Percentiles rank a stretch among this genome's conserved stretches.
These are phyloP conservation scores for Aphaenogaster ashmeadi DNA, from an alignment of 1,140 invertebrate species.

Conservation along the genomic window DNA sequence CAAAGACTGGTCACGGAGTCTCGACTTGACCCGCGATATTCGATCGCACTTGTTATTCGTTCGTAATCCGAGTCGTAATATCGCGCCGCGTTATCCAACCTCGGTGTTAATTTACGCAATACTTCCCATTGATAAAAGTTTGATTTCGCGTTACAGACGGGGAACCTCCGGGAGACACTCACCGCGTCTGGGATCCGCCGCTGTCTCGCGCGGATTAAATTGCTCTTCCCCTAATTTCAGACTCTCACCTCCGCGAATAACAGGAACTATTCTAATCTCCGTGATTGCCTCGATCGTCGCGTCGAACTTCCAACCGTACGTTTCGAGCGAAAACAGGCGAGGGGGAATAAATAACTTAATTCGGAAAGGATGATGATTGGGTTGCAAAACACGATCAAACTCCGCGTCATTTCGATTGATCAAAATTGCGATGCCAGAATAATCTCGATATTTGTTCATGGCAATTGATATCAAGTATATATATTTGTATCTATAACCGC, in stretches of 20 bases:
- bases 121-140: constrained; percentile 19
- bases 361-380: background rate
- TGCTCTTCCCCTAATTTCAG: constrained; percentile 40
- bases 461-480: background rate
- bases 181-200: background rate
- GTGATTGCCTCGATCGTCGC: constrained; percentile 24
- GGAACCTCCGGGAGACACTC: background rate
- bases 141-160: background rate
- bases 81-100: constrained; percentile 43
- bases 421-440: background rate
- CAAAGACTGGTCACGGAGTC: constrained; percentile 28
- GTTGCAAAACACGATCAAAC: background rate
- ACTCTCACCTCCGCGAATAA: constrained; percentile 10
- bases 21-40: constrained; percentile 60
- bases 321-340: background rate
- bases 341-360: constrained; percentile 33
- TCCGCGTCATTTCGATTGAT: background rate
- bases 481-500: background rate
- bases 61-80: constrained; percentile 51
- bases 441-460: background rate
- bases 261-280: constrained; percentile 45
- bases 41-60: constrained; percentile 42
- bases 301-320: background rate
- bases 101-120: constrained; percentile 33
- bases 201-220: constrained; percentile 27